Percentiles rank a stretch among this genome's conserved stretches.
phyloP scores from a whole-genome alignment of 2,888 invertebrate genomes.

The Hipparchia semele region DNA sequence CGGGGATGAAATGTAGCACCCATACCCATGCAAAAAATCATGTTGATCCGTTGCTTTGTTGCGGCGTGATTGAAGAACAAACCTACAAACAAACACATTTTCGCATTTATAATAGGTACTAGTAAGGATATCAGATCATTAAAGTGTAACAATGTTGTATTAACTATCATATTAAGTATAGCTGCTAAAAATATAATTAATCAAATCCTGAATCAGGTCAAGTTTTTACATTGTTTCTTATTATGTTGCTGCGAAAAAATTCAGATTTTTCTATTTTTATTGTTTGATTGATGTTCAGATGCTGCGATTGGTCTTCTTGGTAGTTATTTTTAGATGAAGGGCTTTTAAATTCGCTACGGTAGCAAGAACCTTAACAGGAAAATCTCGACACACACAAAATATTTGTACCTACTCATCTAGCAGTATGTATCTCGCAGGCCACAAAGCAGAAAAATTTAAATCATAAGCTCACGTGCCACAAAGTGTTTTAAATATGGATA shows the following conservation, averaged over 20 bases:
- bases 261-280: slow-evolving; percentile 40
- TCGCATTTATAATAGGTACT: too few relatives aligned
- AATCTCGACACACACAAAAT: not conserved
- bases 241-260: slow-evolving; percentile 6
- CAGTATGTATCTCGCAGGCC: not conserved
- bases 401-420: not conserved
- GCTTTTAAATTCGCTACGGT: slow-evolving; percentile 3
- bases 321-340: slow-evolving; percentile 20
- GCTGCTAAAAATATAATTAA: slow-evolving; percentile 4
- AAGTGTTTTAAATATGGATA: too few relatives aligned
- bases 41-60: too few relatives aligned
- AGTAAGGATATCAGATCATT: too few relatives aligned
- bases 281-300: slow-evolving; percentile 44
- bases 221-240: slow-evolving; percentile 25
- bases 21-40: too few relatives aligned
- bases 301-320: slow-evolving; percentile 21
- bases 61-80: too few relatives aligned
- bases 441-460: too few relatives aligned
- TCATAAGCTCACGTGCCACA: too few relatives aligned
- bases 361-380: slow-evolving; percentile 20
- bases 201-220: slow-evolving; percentile 20
- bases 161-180: not conserved
- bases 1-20: too few relatives aligned
- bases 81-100: too few relatives aligned
- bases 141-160: too few relatives aligned